Percentiles rank a stretch among this genome's conserved stretches.
Conservation (phyloP, 2,888 invertebrate genomes). For the Chrysotoxum bicinctum region DNA sequence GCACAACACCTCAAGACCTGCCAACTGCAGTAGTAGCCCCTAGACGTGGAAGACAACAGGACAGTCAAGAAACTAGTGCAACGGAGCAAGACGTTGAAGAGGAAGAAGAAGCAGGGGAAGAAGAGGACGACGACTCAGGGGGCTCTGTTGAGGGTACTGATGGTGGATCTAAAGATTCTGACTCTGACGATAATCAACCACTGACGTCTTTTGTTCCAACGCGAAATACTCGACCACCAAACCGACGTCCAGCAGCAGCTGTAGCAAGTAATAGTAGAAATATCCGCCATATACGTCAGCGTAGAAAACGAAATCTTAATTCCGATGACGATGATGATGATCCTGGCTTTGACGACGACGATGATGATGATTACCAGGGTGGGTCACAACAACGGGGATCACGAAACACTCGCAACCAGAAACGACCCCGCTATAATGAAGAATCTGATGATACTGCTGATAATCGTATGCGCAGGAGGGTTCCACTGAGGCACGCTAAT, state of each 20-base stretch:
- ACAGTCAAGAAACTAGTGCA: conserved; percentile 77
- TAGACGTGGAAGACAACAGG: conserved; percentile 76
- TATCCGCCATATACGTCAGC: conserved; percentile 62
- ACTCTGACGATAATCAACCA: conserved; percentile 81
- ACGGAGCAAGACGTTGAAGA: conserved; percentile 74
- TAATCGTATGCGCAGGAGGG: conserved; percentile 56
- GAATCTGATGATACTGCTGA: conserved; percentile 69
- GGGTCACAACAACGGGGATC: conserved; percentile 76
- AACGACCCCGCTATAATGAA: conserved; percentile 84
- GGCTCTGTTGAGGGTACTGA: conserved; percentile 79
- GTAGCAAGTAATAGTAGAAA: conserved; percentile 56
- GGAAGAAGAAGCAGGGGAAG: conserved; percentile 67
- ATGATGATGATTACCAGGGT: conserved; percentile 77
- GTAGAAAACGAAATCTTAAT: conserved; percentile 52
- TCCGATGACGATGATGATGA: conserved; percentile 73
- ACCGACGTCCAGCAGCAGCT: conserved; percentile 20
- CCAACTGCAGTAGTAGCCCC: conserved; percentile 48
- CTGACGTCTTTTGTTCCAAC: conserved; percentile 81
- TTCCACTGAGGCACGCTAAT: conserved; percentile 45
- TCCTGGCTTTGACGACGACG: conserved; percentile 75
- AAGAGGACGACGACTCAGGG: conserved; percentile 75
- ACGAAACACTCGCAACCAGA: conserved; percentile 78
- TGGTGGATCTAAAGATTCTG: conserved; percentile 79
- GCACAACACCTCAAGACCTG: conserved; percentile 38
- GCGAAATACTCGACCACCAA: conserved; percentile 70